A percentile compares a stretch with the other conserved stretches of the same genome.
Conservation (phyloP, 2,888 invertebrate species). For the Drosophila tripunctata region DNA sequence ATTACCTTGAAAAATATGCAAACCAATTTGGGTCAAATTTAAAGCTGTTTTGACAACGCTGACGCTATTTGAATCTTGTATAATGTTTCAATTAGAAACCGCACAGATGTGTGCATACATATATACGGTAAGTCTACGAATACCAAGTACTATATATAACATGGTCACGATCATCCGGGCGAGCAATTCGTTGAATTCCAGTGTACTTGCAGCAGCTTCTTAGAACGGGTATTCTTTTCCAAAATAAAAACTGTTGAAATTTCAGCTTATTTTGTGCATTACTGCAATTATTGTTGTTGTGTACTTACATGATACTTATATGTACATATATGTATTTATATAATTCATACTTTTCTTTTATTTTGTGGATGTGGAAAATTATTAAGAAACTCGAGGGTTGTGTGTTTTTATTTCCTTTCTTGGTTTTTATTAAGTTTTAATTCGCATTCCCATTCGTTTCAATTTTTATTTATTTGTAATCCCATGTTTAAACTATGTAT, state of each 20-base stretch:
- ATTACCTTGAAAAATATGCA: constrained; percentile 67
- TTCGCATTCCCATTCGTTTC: constrained; percentile 60
- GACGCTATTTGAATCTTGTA: constrained; percentile 46
- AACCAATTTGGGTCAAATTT: constrained; percentile 66
- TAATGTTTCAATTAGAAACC: constrained; percentile 70
- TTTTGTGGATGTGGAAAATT: constrained; percentile 16
- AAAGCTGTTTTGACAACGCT: constrained; percentile 40
- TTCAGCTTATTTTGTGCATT: constrained; percentile 34
- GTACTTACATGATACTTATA: constrained; percentile 13
- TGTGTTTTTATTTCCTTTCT: constrained; percentile 59
- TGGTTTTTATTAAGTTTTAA: constrained; percentile 56
- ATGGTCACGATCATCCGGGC: constrained; percentile 45
- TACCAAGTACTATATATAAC: constrained; percentile 22
- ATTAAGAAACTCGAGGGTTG: constrained; percentile 53
- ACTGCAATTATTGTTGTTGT: constrained; percentile 25
- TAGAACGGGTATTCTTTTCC: constrained; percentile 54
- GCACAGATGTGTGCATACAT: constrained; percentile 3
- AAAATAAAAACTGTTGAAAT: constrained; percentile 43
- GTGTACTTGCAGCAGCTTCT: constrained; percentile 31
- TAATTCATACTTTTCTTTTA: constrained; percentile 9
- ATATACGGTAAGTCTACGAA: constrained; percentile 11
- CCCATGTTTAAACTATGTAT: constrained; percentile 77
- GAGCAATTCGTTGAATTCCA: constrained; percentile 44
- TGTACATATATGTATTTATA: background rate
- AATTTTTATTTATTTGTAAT: constrained; percentile 67